These are phyloP conservation scores for Pollicipes pollicipes DNA, from an alignment of 1,140 invertebrate genomes.

Conservation along the genomic window DNA sequence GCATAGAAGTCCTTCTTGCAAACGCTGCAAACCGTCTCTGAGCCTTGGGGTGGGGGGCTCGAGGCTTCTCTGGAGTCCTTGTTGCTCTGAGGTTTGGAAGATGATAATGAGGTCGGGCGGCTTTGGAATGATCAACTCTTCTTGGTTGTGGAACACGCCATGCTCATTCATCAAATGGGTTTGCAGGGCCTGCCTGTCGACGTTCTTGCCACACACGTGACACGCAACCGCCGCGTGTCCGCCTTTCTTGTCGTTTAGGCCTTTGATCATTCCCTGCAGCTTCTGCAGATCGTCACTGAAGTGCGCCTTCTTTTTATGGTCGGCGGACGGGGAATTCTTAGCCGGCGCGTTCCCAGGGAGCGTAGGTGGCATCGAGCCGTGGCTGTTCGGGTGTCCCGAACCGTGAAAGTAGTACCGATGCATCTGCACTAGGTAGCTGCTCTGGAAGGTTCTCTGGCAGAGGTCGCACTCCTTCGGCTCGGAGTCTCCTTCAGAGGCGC, in stretches of 20 bases:
- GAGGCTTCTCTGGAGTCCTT: too few species aligned
- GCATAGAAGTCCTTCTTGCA: constrained; percentile 42
- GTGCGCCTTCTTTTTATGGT: constrained; percentile 16
- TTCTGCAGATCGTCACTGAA: constrained; percentile 48
- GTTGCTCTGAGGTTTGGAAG: too few species aligned
- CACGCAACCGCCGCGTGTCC: constrained; percentile 26
- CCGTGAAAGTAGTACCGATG: constrained; percentile 33
- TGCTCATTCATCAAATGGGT: constrained; percentile 41
- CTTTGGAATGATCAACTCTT: not conserved
- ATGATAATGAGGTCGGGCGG: constrained; percentile 11
- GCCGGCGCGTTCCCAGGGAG: too few species aligned
- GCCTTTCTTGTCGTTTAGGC: constrained; percentile 48
- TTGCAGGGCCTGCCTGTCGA: constrained; percentile 36
- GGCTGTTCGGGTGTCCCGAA: constrained; percentile 10
- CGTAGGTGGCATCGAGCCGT: not conserved
- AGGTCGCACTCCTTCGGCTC: constrained; percentile 32
- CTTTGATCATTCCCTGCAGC: constrained; percentile 81
- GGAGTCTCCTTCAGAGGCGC: constrained; percentile 21
- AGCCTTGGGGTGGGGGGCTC: too few species aligned
- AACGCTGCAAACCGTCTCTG: constrained; percentile 22
- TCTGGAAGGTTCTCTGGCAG: constrained; percentile 38
- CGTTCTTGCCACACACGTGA: constrained; percentile 39
- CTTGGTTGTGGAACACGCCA: constrained; percentile 23
- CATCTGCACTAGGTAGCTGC: constrained; percentile 32
- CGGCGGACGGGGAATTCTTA: too few species aligned